Base-by-base conservation (phyloP, 2,113 vertebrate genomes). In the Hepsetus odoe region DNA sequence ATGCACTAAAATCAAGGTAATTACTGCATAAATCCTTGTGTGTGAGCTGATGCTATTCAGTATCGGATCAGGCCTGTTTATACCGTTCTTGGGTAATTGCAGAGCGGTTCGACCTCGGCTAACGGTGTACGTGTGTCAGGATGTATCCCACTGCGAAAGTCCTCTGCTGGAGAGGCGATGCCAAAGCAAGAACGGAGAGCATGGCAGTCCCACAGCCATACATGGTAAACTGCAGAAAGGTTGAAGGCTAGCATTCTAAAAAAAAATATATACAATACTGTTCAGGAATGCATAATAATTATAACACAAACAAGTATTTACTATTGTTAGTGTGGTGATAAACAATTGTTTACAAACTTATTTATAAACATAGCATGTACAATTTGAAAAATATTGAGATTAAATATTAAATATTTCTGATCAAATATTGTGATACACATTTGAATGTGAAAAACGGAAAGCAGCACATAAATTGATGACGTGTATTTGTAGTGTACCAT, bases 111-210 rank as follows among this genome's bases (percentile, higher is more conserved):
- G 95, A 72, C 97, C 97, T 8, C 90, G 96, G 79, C 89, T 98
- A 83, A 98, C 97, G 40, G 93, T 98, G 82, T 99, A 98, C 0
- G 96, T 98, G 69, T 98, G 96, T 82, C 96, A 98, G 90, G 97
- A 98, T 87, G 95, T 96, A 87, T 94, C 93, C 0, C 83, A 79
- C 67, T 87, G 78, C 65, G 80, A 89, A 85, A 92, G 90, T 86
- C 89, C 94, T 0, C 90, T 91, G 20, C 90, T 94, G 89, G 94
- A 94, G 81, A 90, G 89, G 62, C 94, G 89, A 59, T 85, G 84
- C 94, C 96, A 0, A 90, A 94, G 91, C 95, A 96, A 98, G 84
- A 97, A 98, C 0, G 94, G 95, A 65, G 96, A 98, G 1, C 90
- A 92, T 80, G 88, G 90, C 87, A 87, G 92, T 46, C 82, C 88